A percentile compares a stretch with the other conserved stretches of the same genome.
Evolutionary conservation across 2,113 vertebrate species (phyloP).

Genomic region (Urocitellus parryii): DNA sequence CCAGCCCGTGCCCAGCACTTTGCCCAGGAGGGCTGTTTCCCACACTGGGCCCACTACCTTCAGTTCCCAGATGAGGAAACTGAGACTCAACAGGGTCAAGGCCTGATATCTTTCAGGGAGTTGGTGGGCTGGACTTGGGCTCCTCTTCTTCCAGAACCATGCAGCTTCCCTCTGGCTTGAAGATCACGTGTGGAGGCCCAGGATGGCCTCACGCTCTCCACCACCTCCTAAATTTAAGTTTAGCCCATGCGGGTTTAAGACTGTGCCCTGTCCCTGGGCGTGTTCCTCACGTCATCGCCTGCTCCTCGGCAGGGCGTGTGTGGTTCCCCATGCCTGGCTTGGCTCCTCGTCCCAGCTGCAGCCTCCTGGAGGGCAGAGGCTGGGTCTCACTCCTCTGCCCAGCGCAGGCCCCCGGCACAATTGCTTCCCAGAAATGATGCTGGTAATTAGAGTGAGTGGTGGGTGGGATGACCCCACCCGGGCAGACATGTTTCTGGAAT

Average conservation of each 20-base stretch:
- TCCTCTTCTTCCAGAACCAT: neutral
- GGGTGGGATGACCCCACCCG: neutral
- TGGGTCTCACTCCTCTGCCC: neutral
- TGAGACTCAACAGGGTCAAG: neutral
- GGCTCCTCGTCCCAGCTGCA: neutral
- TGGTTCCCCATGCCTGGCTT: neutral
- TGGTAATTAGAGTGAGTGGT: neutral
- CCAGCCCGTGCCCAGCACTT: rapidly evolving
- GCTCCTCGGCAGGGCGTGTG: neutral
- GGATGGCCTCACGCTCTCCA: neutral
- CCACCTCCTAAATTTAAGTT: neutral
- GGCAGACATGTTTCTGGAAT: slow-evolving; percentile 45
- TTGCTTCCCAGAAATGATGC: neutral
- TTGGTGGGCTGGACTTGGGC: rapidly evolving
- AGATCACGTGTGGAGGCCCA: neutral
- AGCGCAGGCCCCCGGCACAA: neutral
- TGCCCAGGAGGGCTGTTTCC: neutral
- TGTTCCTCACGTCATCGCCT: neutral
- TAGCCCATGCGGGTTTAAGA: neutral
- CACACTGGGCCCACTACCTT: neutral
- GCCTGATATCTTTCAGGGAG: neutral
- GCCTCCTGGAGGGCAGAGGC: neutral
- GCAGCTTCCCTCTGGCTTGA: neutral
- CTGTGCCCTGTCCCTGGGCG: neutral
- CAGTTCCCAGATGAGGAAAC: neutral